Base-by-base conservation (phyloP, 2,797 vertebrate genomes). In the Arrhamphus sclerolepis region DNA sequence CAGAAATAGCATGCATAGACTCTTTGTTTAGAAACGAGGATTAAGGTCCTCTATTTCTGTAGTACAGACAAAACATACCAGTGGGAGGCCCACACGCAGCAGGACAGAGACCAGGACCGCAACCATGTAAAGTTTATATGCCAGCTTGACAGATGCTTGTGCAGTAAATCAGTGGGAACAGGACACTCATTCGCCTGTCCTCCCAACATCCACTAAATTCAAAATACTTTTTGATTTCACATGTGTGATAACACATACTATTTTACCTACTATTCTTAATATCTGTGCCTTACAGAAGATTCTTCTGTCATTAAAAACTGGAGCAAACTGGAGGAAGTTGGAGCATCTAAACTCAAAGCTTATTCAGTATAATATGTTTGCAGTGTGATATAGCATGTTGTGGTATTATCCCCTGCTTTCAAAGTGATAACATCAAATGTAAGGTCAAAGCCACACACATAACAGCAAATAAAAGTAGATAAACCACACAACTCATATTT, bases 31-130 rank as follows among this genome's bases (percentile, higher is more conserved):
- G 59, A 65, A 24, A 1, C 38, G 29, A 71, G 74, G 68, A 61
- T 72, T 73, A 60, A 66, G 43, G 21, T 56, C 46, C 46, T 43
- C 16, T 29, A 17, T 75, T 26, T 65, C 44, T 62, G 53, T 57
- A 31, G 8, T 22, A 42, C 66, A 69, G 73, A 72, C 78, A 72
- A 74, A 84, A 86, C 82, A 83, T 75, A 77, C 69, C 66, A 62
- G 11, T 19, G 17, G 55, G 75, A 69, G 57, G 47, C 39, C 55
- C 50, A 44, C 40, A 56, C 19, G 41, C n/a, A 69, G 46, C 50
- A 65, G 46, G 54, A 28, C 62, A 70, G 28, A 69, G 42, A 59
- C 31, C 56, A 62, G 71, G 26, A 42, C 56, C 49, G 38, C 18
- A 39, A 29, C 40, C 51, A 57, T 66, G 47, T 82, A 85, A 78